phyloP scores from a whole-genome alignment of 2,797 vertebrate species.

The Argentina silus region DNA sequence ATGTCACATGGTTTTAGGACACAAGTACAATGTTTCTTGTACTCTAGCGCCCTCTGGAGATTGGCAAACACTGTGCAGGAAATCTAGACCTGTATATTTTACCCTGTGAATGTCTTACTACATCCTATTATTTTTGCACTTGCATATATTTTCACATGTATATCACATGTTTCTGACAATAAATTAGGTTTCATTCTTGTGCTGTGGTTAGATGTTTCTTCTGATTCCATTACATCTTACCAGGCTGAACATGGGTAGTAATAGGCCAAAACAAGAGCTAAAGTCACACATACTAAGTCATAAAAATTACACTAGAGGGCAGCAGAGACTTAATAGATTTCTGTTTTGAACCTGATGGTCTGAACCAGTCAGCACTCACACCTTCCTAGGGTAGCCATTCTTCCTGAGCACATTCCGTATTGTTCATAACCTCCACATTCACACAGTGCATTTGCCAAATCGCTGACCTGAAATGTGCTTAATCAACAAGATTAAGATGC shows the following conservation, averaged over 20 bases:
- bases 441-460: neutral
- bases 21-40: neutral
- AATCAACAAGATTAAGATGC: neutral
- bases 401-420: neutral
- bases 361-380: neutral
- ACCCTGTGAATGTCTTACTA: neutral
- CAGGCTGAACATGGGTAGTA: neutral
- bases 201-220: neutral
- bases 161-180: neutral
- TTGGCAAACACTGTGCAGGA: neutral
- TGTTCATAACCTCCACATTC: neutral
- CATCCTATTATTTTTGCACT: neutral
- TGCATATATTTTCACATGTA: neutral
- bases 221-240: neutral
- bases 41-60: neutral
- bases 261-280: neutral
- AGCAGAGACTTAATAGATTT: neutral
- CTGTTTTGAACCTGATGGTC: neutral
- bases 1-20: neutral
- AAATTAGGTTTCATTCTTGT: neutral
- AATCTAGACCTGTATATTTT: neutral
- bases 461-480: slow-evolving; percentile 5
- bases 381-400: neutral
- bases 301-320: neutral
- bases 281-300: neutral